Percentiles rank a stretch among this genome's conserved stretches.
These are phyloP conservation scores for Ormyrus thymus DNA, from an alignment of 2,888 invertebrate species.

Conservation along the genomic window DNA sequence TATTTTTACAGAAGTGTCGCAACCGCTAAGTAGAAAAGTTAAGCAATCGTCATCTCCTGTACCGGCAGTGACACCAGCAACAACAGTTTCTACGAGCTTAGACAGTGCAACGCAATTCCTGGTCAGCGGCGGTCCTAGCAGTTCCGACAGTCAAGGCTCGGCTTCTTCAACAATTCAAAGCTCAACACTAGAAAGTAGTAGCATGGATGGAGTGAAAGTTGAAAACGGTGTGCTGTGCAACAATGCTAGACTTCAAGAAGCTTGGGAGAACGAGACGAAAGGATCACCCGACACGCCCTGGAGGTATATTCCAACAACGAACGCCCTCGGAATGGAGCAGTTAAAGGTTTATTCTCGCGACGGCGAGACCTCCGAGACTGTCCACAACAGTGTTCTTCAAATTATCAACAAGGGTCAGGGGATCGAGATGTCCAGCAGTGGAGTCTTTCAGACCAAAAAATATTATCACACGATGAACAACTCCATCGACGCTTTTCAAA, in stretches of 20 bases:
- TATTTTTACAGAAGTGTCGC: conserved; percentile 28
- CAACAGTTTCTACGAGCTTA: conserved; percentile 34
- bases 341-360: conserved; percentile 66
- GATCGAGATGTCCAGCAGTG: conserved; percentile 68
- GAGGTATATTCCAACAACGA: conserved; percentile 70
- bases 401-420: conserved; percentile 71
- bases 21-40: conserved; percentile 14
- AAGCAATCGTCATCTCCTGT: conserved; percentile 40
- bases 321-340: conserved; percentile 67
- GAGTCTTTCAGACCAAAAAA: conserved; percentile 70
- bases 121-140: conserved; percentile 63
- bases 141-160: conserved; percentile 61
- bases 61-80: conserved; percentile 25
- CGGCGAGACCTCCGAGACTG: conserved; percentile 65
- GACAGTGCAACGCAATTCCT: conserved; percentile 65
- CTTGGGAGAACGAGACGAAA: conserved; percentile 73
- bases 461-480: conserved; percentile 69
- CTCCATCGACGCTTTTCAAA: conserved; percentile 56
- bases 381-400: conserved; percentile 68
- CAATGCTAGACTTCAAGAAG: conserved; percentile 72
- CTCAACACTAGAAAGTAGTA: conserved; percentile 59
- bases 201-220: conserved; percentile 65
- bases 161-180: conserved; percentile 43
- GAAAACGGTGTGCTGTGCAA: conserved; percentile 71
- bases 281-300: conserved; percentile 72